Evolutionary conservation across 2,113 vertebrate genomes (phyloP).

Genomic region (Mobula hypostoma): DNA sequence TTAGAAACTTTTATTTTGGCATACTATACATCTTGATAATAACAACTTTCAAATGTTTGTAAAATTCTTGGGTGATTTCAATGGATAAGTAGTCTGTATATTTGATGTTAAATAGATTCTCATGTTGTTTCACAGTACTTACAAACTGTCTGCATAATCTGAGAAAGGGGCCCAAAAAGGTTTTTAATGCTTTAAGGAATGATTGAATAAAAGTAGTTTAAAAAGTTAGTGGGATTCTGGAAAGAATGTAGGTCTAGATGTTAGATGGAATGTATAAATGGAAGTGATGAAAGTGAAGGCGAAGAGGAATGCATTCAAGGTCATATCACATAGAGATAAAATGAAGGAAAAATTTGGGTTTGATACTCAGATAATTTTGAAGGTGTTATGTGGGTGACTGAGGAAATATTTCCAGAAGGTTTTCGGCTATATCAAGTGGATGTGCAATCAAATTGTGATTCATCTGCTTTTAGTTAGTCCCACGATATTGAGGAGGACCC

Average conservation of each 20-base stretch:
- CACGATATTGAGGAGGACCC: too few species aligned
- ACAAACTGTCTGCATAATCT: too few species aligned
- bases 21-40: background rate
- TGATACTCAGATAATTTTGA: background rate
- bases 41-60: background rate
- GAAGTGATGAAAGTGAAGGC: too few species aligned
- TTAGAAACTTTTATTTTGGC: background rate
- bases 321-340: background rate
- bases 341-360: background rate
- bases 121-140: too few species aligned
- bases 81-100: background rate
- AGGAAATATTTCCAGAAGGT: background rate
- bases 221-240: too few species aligned
- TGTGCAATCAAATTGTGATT: background rate
- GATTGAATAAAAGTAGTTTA: too few species aligned
- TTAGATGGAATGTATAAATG: too few species aligned
- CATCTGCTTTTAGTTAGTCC: too few species aligned
- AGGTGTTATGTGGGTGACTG: background rate
- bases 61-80: background rate
- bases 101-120: background rate
- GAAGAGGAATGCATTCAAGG: too few species aligned
- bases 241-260: too few species aligned
- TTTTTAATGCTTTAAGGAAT: too few species aligned
- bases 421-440: background rate
- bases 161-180: too few species aligned